These are phyloP conservation scores for Lethenteron reissneri DNA, from an alignment of 2,113 vertebrate genomes.

Conservation along the genomic window DNA sequence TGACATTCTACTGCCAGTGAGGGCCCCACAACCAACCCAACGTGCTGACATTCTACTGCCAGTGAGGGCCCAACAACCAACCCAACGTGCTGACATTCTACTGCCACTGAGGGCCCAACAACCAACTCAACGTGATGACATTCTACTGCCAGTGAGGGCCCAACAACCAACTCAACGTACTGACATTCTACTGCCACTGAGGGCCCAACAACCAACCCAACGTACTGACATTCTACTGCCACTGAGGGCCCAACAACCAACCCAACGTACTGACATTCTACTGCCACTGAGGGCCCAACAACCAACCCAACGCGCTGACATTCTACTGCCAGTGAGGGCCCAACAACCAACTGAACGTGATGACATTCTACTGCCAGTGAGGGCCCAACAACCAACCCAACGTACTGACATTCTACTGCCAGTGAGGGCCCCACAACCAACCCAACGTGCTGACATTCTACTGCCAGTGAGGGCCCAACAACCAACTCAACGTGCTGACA, in stretches of 20 bases:
- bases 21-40: neutral
- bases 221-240: no score
- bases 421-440: constrained; percentile 22
- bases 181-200: no score
- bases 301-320: neutral
- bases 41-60: no score
- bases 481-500: no score
- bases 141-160: constrained; percentile 70
- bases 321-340: no score
- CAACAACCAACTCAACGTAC: neutral
- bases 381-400: constrained; percentile 49
- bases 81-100: no score
- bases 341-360: no score
- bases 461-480: no score
- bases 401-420: constrained; percentile 84
- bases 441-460: neutral
- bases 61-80: no score
- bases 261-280: constrained; percentile 85
- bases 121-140: constrained; percentile 81
- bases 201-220: no score
- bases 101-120: constrained; percentile 12
- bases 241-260: constrained; percentile 29
- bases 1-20: constrained; percentile 90
- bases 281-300: constrained; percentile 40
- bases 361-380: no score